Base-by-base conservation (phyloP, 2,797 vertebrate genomes). In the Limosa lapponica region DNA sequence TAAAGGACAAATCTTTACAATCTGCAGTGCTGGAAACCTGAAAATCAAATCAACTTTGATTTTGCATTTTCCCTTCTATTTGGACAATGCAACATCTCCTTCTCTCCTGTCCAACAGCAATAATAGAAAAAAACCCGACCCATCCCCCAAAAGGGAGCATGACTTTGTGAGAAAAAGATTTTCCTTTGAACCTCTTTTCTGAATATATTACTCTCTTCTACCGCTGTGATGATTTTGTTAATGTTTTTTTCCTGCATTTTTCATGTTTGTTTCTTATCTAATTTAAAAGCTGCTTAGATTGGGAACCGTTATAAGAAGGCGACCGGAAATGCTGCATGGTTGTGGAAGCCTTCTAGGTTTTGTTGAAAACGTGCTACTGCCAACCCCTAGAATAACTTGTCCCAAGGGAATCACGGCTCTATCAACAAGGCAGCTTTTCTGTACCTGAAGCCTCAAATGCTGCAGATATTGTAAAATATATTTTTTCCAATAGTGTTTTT, bases 281-380 rank as follows among this genome's bases (percentile, higher is more conserved):
- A 61, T 82, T 16, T 36, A 62, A 72, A 77, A 82, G 3, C 36
- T 79, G 8, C 18, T 16, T 25, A 70, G 17, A 16, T 0, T 83
- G 22, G n/a, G 14, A 93, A 16, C 6, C 67, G 9, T 65, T 65
- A 2, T 57, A 71, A 58, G 36, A 54, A 61, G 11, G 24, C 3
- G 5, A 24, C 28, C 66, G 23, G 15, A 72, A 90, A 44, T 18
- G 11, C 28, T 67, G 17, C 36, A 13, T 46, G 13, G 5, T 10
- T 71, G 10, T 48, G 41, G 52, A 71, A 87, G 17, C 41, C 90
- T 57, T 90, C 91, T 62, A 90, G 65, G 30, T 88, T 96, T 89
- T 93, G 8, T 71, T 91, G 81, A 84, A 90, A 61, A 70, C 2
- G 4, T 87, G 65, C 23, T 94, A 90, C 43, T 92, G 78, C 23